phyloP scores from a whole-genome alignment of 64 coral and sea anemone genomes.

The Porites australiensis region DNA sequence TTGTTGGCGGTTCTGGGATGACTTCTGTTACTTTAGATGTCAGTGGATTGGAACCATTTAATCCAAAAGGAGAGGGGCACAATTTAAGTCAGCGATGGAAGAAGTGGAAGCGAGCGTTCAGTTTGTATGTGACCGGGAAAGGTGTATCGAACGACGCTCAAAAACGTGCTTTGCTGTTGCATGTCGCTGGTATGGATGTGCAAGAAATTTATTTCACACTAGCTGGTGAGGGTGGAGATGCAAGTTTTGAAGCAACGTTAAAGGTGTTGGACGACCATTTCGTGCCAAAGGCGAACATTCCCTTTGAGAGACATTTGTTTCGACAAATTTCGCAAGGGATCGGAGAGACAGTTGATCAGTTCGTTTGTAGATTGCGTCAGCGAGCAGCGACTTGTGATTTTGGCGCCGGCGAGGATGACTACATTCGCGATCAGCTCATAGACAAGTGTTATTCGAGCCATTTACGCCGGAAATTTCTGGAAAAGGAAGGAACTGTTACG shows the following conservation, averaged over 20 bases:
- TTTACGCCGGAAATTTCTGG: not conserved
- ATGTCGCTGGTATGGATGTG: not conserved
- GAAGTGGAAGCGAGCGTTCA: too few relatives aligned
- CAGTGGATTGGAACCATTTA: too few relatives aligned
- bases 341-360: constrained; percentile 56
- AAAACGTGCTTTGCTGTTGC: not conserved
- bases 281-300: not conserved
- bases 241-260: not conserved
- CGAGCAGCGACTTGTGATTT: constrained; percentile 45
- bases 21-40: too few relatives aligned
- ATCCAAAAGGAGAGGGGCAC: too few relatives aligned
- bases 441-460: too few relatives aligned
- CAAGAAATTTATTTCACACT: too few relatives aligned
- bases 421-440: too few relatives aligned
- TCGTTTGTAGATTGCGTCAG: constrained; percentile 29
- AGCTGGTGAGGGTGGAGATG: not conserved
- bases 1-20: too few relatives aligned
- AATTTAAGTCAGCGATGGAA: too few relatives aligned
- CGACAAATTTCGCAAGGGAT: constrained; percentile 13
- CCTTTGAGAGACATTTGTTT: constrained; percentile 58
- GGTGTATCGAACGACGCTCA: too few relatives aligned
- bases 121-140: too few relatives aligned
- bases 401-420: too few relatives aligned
- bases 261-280: constrained; percentile 53
- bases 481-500: constrained; percentile 13